A percentile compares a stretch with the other conserved stretches of the same genome.
These are phyloP conservation scores for Harpagoxenus sublaevis DNA, from an alignment of 2,888 invertebrate species.

Conservation along the genomic window DNA sequence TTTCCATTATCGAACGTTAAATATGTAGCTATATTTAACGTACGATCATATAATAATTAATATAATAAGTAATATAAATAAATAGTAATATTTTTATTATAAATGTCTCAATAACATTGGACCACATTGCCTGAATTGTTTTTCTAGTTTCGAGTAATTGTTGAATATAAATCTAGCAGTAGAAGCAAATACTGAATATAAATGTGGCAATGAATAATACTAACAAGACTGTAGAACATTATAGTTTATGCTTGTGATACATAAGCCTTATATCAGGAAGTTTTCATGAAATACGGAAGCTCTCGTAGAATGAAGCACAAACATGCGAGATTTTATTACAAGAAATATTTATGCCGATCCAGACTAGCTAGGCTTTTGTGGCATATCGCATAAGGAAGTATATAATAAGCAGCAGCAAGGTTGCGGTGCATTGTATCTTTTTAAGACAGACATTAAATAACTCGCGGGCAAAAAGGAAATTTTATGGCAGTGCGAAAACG, in stretches of 20 bases:
- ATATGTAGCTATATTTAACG: background rate
- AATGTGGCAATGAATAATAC: background rate
- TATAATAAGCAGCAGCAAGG: slow-evolving; percentile 62
- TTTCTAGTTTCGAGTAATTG: background rate
- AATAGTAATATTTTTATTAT: background rate
- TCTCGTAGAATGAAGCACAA: background rate
- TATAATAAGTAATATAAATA: background rate
- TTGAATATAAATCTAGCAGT: background rate
- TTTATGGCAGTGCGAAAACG: slow-evolving; percentile 36
- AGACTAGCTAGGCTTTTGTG: slow-evolving; percentile 31
- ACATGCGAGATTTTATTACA: slow-evolving; percentile 34
- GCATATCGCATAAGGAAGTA: slow-evolving; percentile 59
- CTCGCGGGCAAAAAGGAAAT: background rate
- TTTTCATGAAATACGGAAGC: slow-evolving; percentile 10
- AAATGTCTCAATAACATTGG: background rate
- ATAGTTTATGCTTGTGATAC: background rate
- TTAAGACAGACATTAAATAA: slow-evolving; percentile 58
- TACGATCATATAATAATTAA: background rate
- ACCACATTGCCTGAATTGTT: background rate
- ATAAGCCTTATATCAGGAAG: slow-evolving; percentile 20
- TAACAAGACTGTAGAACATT: background rate
- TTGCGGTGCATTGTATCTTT: slow-evolving; percentile 51
- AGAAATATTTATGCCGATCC: slow-evolving; percentile 54
- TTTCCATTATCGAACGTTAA: background rate
- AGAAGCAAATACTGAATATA: background rate